Evolutionary conservation across 1,140 invertebrate genomes (phyloP), one percentile per base, ranked within the genome.

Genomic region (Anastatus disparis): DNA sequence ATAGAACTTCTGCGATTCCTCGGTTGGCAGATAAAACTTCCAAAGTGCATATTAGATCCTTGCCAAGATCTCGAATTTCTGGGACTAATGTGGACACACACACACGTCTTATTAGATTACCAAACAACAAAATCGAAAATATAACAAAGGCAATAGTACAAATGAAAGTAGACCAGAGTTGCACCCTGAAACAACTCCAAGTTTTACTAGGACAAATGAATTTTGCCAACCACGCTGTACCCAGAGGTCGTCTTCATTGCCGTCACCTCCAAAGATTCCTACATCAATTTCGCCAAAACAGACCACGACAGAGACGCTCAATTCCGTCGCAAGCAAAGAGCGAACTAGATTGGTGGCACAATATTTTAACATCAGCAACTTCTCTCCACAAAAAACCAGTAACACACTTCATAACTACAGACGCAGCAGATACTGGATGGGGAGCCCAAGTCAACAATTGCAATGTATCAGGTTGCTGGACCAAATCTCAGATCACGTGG

Each of bases 1-100:
- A 72, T 79, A n/a, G 44, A 78, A 27, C 65, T 75, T 40, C 53
- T 83, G n/a, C 71, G 68, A 50, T 52, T 0, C 10, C 58, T 79
- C 24, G 74, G 74, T 22, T 78, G 75, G 74, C n/a, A 64, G 38
- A 44, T 77, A 22, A 76, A 79, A 26, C 42, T 22, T 12, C 12
- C 72, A 10, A 79, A 79, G 38, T 73, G 65, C 40, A 31, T 63
- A 44, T 42, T 67, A 6, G 22, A 24, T 6, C 74, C 76, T 26
- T 26, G 31, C 22, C 72, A 72, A 40, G 40, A 71, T 17, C 17
- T 75, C n/a, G 63, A 72, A 44, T 78, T 76, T 63, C 65, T 76
- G n/a, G 71, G 76, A n/a, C 61, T 76, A 6, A 20, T 22, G 2
- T 74, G 71, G 71, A 73, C 31, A 73, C 72, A 0, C 55, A 26